Base-by-base conservation (phyloP, 2,888 invertebrate genomes). In the Nymphalis c-album region DNA sequence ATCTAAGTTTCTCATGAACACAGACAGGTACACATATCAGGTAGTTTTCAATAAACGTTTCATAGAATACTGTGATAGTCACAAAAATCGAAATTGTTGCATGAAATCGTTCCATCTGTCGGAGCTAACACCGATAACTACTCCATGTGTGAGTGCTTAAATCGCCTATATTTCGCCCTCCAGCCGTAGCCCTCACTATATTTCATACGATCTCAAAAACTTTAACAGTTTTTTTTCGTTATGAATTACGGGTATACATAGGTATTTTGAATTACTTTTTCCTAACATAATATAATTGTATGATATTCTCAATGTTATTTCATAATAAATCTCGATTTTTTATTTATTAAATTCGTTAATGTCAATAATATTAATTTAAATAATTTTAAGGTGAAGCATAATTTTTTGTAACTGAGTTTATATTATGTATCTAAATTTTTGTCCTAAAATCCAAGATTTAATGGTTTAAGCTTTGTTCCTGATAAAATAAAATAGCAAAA, bases 171-270 rank as follows among this genome's bases (percentile, higher is more conserved):
- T 57, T 40, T 40, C 35, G 35, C 40, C 57, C 40, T 40, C 18
- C n/a, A 40, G 35, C 57, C 57, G 40, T 31, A 55, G 7, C 7
- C 55, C 31, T 31, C 55, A 18, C 57, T 7, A 57, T 40, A 57
- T 18, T 18, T 57, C 57, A 57, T 57, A 35, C 31, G 57, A 18
- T 18, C 35, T 35, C 18, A 18, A 57, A 35, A 55, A 55, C 31
- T 55, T 55, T 10, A 16, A 31, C 26, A 6, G 68, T 8, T 65
- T 69, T 48, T 64, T 74, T 31, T 50, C 74, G 74, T 70, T 76
- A 76, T 1, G 78, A 78, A 57, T 77, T 77, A 10, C 76, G 76
- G 1, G 71, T 73, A 16, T 76, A 22, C 22, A 1, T n/a, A n/a
- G n/a, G n/a, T 22, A 76, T 77, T 46, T 76, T 18, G 77, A 77